Evolutionary conservation across 2,797 vertebrate species (phyloP).

Genomic region (Miichthys miiuy): DNA sequence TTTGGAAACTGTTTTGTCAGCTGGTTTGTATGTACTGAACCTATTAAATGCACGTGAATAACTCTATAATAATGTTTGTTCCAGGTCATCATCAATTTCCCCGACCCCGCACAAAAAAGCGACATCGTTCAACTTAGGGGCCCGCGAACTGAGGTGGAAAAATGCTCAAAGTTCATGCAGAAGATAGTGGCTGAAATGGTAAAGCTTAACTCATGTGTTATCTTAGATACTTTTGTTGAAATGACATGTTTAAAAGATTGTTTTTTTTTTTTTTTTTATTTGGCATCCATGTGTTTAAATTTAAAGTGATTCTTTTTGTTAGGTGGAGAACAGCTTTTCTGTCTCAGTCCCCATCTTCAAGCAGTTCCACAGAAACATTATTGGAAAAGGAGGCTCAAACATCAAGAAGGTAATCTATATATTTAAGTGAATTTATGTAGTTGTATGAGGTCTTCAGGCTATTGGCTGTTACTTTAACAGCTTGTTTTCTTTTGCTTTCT

Average conservation of each 20-base stretch:
- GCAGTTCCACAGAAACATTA: slow-evolving; percentile 99
- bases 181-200: slow-evolving; percentile 98
- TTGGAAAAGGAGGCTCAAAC: slow-evolving; percentile 98
- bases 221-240: background rate
- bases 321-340: slow-evolving; percentile 97
- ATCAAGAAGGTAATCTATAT: slow-evolving; percentile 92
- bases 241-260: background rate
- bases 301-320: background rate
- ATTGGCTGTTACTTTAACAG: background rate
- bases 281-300: slow-evolving; percentile 21
- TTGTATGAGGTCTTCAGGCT: background rate
- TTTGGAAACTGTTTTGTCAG: background rate
- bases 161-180: slow-evolving; percentile 97
- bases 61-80: slow-evolving; percentile 19
- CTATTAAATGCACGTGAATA: background rate
- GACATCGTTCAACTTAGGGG: slow-evolving; percentile 97
- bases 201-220: slow-evolving; percentile 1
- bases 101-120: slow-evolving; percentile 96
- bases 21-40: background rate
- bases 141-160: slow-evolving; percentile 97
- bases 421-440: too few species aligned
- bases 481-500: background rate
- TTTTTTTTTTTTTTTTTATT: background rate
- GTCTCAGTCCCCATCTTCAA: slow-evolving; percentile 99
- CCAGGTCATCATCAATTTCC: slow-evolving; percentile 99